phyloP scores from a whole-genome alignment of 2,797 vertebrate genomes.

The Eulemur rubriventer region DNA sequence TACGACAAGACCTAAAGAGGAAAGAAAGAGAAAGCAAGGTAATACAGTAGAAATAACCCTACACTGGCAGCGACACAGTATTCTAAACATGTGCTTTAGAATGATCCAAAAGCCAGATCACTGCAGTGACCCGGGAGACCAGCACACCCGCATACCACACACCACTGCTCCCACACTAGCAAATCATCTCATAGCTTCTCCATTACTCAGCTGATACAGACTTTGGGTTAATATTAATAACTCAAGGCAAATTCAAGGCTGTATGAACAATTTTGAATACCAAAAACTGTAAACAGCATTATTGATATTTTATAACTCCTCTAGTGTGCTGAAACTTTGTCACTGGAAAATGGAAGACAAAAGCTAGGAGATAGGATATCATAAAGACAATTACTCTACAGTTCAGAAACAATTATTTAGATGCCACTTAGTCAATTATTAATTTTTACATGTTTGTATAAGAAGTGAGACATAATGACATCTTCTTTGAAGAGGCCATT shows the following conservation, averaged over 20 bases:
- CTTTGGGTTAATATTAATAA: neutral
- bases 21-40: neutral
- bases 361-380: neutral
- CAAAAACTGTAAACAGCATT: neutral
- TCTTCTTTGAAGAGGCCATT: neutral
- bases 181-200: neutral
- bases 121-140: neutral
- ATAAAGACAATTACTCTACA: neutral
- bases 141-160: neutral
- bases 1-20: neutral
- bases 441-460: neutral
- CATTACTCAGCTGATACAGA: neutral
- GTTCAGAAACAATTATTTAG: conserved; percentile 49
- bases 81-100: neutral
- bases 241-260: neutral
- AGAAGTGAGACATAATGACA: conserved; percentile 34
- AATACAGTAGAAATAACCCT: neutral
- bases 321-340: neutral
- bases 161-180: neutral
- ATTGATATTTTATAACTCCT: neutral
- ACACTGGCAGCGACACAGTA: neutral
- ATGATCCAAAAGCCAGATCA: neutral
- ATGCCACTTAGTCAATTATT: neutral
- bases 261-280: neutral
- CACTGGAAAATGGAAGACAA: neutral